These are phyloP conservation scores for Heterochromis multidens DNA, from an alignment of 2,113 vertebrate genomes.

Conservation along the genomic window DNA sequence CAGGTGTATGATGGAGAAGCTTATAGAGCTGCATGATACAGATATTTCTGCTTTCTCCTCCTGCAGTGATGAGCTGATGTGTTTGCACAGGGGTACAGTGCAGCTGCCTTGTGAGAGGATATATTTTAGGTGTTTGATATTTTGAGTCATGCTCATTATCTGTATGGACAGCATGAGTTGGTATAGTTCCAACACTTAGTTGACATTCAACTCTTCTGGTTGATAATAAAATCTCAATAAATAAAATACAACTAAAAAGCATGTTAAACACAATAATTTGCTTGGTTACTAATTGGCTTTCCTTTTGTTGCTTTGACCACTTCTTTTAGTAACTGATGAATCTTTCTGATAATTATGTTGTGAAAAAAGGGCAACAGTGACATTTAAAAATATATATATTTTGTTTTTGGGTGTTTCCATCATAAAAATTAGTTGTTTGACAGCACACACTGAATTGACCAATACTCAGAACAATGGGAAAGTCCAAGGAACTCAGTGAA, in stretches of 20 bases:
- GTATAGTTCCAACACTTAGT: neutral
- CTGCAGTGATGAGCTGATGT: neutral
- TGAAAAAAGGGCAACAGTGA: neutral
- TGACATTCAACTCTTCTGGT: neutral
- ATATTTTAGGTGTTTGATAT: neutral
- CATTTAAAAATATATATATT: neutral
- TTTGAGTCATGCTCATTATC: neutral
- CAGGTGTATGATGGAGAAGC: slow-evolving; percentile 9
- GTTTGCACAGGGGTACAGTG: neutral
- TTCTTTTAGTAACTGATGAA: neutral
- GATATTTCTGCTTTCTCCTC: neutral
- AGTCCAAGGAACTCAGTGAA: no score
- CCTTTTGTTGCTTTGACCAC: neutral
- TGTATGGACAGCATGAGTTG: neutral
- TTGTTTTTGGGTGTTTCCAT: neutral
- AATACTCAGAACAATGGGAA: no score
- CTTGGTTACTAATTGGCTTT: neutral
- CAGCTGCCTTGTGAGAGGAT: neutral
- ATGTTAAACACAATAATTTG: neutral
- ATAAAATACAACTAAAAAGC: neutral
- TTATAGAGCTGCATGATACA: neutral
- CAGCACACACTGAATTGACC: neutral
- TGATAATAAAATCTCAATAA: neutral
- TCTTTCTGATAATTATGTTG: neutral
- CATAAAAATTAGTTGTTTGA: neutral